phyloP scores from a whole-genome alignment of 1,140 invertebrate species.

The Cherax destructor region DNA sequence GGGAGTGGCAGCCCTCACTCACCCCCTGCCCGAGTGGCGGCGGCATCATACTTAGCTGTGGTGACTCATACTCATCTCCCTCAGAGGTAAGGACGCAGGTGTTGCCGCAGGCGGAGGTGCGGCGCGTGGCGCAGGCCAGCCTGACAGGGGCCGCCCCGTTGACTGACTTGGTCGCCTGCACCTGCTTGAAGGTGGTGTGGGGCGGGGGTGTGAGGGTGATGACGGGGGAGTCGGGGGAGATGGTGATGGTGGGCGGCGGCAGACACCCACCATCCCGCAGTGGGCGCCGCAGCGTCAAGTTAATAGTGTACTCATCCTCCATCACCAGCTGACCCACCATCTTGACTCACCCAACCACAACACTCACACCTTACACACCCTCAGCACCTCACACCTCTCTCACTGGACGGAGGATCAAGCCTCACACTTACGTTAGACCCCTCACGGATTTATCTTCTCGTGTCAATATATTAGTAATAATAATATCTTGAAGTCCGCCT shows the following conservation, averaged over 20 bases:
- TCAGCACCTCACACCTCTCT: background rate
- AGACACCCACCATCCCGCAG: constrained; percentile 72
- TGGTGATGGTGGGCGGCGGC: constrained; percentile 60
- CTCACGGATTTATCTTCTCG: too few relatives aligned
- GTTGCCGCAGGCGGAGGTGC: constrained; percentile 60
- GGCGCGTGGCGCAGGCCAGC: constrained; percentile 75
- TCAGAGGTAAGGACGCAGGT: background rate
- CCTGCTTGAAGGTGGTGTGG: constrained; percentile 41
- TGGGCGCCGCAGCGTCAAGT: constrained; percentile 76
- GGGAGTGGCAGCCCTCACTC: constrained; percentile 14
- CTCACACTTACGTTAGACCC: too few relatives aligned
- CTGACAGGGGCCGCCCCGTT: constrained; percentile 18
- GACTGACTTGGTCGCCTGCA: constrained; percentile 35
- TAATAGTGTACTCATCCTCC: constrained; percentile 74
- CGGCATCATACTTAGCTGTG: constrained; percentile 31
- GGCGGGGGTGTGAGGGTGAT: constrained; percentile 55
- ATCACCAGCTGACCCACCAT: constrained; percentile 60
- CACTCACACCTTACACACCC: background rate
- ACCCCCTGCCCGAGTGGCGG: background rate
- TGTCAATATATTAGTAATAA: too few relatives aligned
- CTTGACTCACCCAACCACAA: background rate
- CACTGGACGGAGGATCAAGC: too few relatives aligned
- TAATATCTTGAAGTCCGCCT: too few relatives aligned
- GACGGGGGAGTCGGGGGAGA: constrained; percentile 33
- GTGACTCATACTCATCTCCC: background rate